Base-by-base conservation (phyloP, 2,888 invertebrate genomes). In the Bugulina stolonifera region DNA sequence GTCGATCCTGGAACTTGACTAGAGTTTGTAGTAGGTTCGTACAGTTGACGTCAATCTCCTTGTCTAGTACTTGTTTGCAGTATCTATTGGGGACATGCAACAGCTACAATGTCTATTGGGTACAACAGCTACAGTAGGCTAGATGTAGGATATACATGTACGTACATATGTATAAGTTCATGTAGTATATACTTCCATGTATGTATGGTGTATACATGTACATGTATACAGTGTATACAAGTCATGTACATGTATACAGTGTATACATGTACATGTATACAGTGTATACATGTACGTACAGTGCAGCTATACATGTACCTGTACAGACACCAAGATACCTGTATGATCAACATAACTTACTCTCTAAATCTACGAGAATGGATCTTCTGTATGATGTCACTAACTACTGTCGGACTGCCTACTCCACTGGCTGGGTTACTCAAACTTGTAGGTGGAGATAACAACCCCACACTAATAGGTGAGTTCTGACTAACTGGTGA, bases 1-100 rank as follows among this genome's bases (percentile, higher is more conserved):
- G 85, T 23, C 89, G 85, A 77, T 88, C 88, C 81, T 90, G 90
- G 77, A 89, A 89, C 14, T 87, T 82, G 69, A 88, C 86, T 25
- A 90, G 81, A 76, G 88, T 87, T 72, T 85, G 83, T 0, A 90
- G 77, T 70, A 90, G 79, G 23, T 79, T 76, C 35, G 85, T 85
- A 23, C 87, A 86, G 72, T 86, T 79, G 35, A 83, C 80, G 75
- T 87, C 87, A 3, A 90, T 84, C 34, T 87, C 86, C 64, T 86
- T 80, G n/a, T 87, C 87, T 22, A 88, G 83, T 58, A 87, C 85
- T 80, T 89, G 89, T 77, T 88, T 87, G 79, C 89, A 89, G 78
- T 89, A 89, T 73, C 86, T 86, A 75, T 22, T 74, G 72, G 25
- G 35, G 52, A n/a, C 23, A 69, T 27, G 29, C 27, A 27, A 43